Conservation (phyloP, 2,888 invertebrate species). For the Acleris laterana region DNA sequence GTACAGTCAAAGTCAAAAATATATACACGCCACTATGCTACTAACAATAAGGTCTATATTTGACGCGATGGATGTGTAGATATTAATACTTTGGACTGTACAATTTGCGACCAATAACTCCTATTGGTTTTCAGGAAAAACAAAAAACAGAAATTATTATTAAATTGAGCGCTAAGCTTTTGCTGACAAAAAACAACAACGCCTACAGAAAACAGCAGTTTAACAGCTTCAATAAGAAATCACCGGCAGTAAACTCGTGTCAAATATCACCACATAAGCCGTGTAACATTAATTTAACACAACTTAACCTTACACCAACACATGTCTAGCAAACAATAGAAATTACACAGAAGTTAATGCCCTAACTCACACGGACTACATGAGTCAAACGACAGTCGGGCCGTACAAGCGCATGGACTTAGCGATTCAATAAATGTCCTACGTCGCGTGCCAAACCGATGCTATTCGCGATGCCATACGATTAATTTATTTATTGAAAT, state of each 20-base stretch:
- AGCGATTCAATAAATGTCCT: conserved; percentile 75
- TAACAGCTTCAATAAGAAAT: background rate
- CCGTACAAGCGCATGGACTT: conserved; percentile 65
- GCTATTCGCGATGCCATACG: conserved; percentile 77
- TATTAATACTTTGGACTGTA: too few species aligned
- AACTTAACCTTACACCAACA: conserved; percentile 31
- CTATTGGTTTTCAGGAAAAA: too few species aligned
- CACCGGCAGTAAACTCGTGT: background rate
- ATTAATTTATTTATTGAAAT: conserved; percentile 85
- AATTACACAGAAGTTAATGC: conserved; percentile 75
- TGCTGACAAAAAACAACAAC: background rate
- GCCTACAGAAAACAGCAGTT: background rate
- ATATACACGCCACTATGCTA: too few species aligned
- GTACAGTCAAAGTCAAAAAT: too few species aligned
- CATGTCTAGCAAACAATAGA: conserved; percentile 56
- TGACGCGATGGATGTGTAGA: too few species aligned
- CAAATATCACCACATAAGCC: conserved; percentile 5
- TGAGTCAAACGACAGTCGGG: conserved; percentile 75
- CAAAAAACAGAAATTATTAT: conserved; percentile 4
- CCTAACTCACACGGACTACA: conserved; percentile 70
- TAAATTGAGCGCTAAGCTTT: background rate
- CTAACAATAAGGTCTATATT: too few species aligned
- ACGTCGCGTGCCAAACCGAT: conserved; percentile 80
- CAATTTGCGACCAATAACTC: too few species aligned
- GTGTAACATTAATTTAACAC: conserved; percentile 26